These are phyloP conservation scores for Deladenus siricidicola DNA, from an alignment of 2,888 invertebrate genomes.

Conservation along the genomic window DNA sequence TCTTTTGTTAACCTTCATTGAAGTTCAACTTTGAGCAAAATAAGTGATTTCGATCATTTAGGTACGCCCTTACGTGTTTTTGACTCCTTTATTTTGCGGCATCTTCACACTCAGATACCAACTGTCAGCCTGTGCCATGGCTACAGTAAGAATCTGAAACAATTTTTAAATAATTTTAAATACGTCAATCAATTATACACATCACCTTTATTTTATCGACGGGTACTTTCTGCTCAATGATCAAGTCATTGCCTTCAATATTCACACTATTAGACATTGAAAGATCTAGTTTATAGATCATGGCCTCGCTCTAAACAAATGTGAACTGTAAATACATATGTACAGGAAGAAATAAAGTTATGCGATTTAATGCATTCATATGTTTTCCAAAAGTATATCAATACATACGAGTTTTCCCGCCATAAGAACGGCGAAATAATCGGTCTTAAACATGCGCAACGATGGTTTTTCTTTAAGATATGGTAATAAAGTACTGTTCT, in stretches of 20 bases:
- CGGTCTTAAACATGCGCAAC: constrained; percentile 23
- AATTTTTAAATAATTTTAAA: neutral
- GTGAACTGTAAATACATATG: neutral
- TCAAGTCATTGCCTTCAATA: constrained; percentile 23
- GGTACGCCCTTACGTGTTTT: too few relatives aligned
- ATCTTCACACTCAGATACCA: constrained; percentile 27
- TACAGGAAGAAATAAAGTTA: neutral
- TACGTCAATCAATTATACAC: neutral
- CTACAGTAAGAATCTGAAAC: constrained; percentile 21
- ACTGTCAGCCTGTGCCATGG: constrained; percentile 25
- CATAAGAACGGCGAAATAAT: constrained; percentile 22
- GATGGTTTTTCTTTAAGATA: constrained; percentile 19
- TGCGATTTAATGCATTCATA: neutral
- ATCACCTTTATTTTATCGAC: constrained; percentile 19
- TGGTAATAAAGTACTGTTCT: constrained; percentile 17
- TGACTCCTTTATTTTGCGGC: too few relatives aligned
- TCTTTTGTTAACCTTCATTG: too few relatives aligned
- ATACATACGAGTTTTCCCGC: constrained; percentile 16
- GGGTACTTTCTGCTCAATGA: constrained; percentile 19
- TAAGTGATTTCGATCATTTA: too few relatives aligned
- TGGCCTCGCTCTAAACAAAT: neutral
- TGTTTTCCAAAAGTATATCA: constrained; percentile 2
- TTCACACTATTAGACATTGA: constrained; percentile 23
- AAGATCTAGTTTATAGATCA: constrained; percentile 24
- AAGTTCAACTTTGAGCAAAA: too few relatives aligned